Percentiles rank a stretch among this genome's conserved stretches.
These are phyloP conservation scores for Pseudochaenichthys georgianus DNA, from an alignment of 2,797 vertebrate genomes.

Conservation along the genomic window DNA sequence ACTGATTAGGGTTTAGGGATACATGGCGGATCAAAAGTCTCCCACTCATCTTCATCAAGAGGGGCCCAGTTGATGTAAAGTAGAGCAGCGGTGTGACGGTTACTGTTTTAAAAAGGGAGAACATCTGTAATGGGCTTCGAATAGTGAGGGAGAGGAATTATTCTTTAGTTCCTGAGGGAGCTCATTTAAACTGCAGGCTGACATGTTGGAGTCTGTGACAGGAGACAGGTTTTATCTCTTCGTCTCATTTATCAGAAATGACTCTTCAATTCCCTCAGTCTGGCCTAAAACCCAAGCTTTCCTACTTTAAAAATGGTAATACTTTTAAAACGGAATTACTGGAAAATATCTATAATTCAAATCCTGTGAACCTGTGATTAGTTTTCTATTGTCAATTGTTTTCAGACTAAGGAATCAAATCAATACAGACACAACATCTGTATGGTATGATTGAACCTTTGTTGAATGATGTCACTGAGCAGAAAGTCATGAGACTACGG, in stretches of 20 bases:
- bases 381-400: conserved; percentile 2
- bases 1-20: conserved; percentile 19
- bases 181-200: conserved; percentile 54
- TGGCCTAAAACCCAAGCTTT: not conserved
- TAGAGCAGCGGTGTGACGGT: conserved; percentile 40
- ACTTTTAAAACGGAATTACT: not conserved
- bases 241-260: conserved; percentile 39
- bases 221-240: conserved; percentile 42
- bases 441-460: conserved; percentile 4
- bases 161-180: conserved; percentile 24
- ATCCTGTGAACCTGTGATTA: not conserved
- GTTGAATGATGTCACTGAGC: conserved; percentile 32
- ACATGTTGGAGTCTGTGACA: conserved; percentile 31
- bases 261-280: conserved; percentile 9
- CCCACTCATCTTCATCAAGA: conserved; percentile 43
- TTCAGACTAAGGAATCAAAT: not conserved
- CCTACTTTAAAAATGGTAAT: not conserved
- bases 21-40: conserved; percentile 44
- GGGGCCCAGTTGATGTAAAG: conserved; percentile 32
- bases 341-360: conserved; percentile 16
- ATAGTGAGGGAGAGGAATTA: conserved; percentile 31
- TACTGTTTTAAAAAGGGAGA: conserved; percentile 8
- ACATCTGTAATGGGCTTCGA: conserved; percentile 5
- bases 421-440: conserved; percentile 3
- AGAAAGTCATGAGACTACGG: conserved; percentile 6